A percentile compares a stretch with the other conserved stretches of the same genome.
These are phyloP conservation scores for Ceramica pisi DNA, from an alignment of 2,888 invertebrate species.

Conservation along the genomic window DNA sequence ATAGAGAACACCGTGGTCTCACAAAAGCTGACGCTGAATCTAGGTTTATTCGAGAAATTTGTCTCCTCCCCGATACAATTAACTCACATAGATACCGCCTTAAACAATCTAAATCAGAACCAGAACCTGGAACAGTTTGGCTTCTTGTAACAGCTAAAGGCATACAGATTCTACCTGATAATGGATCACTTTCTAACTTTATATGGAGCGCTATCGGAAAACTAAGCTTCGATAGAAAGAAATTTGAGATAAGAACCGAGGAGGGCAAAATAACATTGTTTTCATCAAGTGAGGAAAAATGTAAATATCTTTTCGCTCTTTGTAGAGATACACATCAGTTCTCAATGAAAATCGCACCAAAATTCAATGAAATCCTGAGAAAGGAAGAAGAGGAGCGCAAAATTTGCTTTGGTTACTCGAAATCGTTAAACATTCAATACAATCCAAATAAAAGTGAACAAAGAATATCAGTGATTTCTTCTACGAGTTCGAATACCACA, in stretches of 20 bases:
- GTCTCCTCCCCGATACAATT: constrained; percentile 95
- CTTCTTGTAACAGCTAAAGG: constrained; percentile 98
- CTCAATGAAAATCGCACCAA: constrained; percentile 97
- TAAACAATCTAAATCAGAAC: constrained; percentile 94
- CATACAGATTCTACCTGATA: constrained; percentile 95
- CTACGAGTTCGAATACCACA: constrained; percentile 98
- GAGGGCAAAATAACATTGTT: constrained; percentile 97
- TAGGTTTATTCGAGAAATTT: constrained; percentile 97
- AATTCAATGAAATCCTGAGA: constrained; percentile 95
- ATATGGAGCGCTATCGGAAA: constrained; percentile 99
- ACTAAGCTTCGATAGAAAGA: constrained; percentile 98
- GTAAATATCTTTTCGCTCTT: constrained; percentile 96
- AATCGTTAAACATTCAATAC: constrained; percentile 91
- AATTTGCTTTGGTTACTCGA: constrained; percentile 94
- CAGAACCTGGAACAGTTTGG: constrained; percentile 95
- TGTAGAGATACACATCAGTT: constrained; percentile 98
- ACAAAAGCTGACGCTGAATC: constrained; percentile 95
- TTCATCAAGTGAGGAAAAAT: constrained; percentile 98
- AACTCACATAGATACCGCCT: constrained; percentile 97
- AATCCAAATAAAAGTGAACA: constrained; percentile 94
- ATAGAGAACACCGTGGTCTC: constrained; percentile 95
- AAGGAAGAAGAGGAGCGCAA: constrained; percentile 95
- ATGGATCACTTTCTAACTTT: constrained; percentile 94
- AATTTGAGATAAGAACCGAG: constrained; percentile 98
- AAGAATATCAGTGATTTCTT: constrained; percentile 97